Conservation (phyloP, 2,113 vertebrate genomes). For the Eclectus roratus region DNA sequence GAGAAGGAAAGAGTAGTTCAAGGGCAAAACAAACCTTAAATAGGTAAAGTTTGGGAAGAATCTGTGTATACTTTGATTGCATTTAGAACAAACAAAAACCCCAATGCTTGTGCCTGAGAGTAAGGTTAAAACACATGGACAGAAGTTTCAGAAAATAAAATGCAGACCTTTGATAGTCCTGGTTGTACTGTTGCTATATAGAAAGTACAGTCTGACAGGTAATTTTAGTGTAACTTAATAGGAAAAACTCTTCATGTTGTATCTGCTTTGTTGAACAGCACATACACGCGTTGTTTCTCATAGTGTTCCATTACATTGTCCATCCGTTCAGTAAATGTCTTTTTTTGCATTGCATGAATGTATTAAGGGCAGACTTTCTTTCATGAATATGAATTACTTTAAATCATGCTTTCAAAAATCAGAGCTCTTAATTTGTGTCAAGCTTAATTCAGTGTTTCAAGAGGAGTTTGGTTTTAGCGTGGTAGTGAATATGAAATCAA, state of each 20-base stretch:
- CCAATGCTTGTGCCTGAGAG: neutral
- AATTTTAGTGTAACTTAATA: neutral
- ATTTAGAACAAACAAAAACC: neutral
- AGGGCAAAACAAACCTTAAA: neutral
- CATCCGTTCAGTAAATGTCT: conserved; percentile 64
- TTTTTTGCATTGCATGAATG: conserved; percentile 47
- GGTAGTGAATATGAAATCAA: neutral
- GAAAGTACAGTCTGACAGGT: neutral
- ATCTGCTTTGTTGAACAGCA: conserved; percentile 59
- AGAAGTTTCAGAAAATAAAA: neutral
- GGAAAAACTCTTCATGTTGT: conserved; percentile 16
- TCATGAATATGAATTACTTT: neutral
- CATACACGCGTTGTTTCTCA: conserved; percentile 53
- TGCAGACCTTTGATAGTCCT: neutral
- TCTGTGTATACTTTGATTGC: neutral
- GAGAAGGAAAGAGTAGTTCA: neutral
- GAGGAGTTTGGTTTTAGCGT: neutral
- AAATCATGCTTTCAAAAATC: conserved; percentile 41
- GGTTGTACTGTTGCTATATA: neutral
- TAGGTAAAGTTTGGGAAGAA: neutral
- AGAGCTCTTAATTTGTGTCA: neutral
- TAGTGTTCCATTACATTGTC: conserved; percentile 65
- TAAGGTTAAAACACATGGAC: neutral
- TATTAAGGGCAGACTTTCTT: neutral
- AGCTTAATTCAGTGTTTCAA: neutral